Percentiles rank a stretch among this genome's conserved stretches.
Evolutionary conservation across 2,797 vertebrate genomes (phyloP).

Genomic region (Pelochelys cantorii): DNA sequence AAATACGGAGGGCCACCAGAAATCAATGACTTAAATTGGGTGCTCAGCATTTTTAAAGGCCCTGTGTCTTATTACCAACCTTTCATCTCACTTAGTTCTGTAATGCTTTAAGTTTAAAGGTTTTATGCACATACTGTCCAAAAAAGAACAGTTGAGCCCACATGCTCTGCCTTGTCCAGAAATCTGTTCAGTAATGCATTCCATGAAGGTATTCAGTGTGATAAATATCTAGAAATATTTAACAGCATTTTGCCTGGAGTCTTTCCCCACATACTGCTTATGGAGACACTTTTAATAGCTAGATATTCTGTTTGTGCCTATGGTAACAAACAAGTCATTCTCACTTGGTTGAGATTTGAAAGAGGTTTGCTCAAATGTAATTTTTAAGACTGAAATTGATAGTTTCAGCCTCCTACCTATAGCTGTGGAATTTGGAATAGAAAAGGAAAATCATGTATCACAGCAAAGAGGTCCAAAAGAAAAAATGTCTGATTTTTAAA

Average conservation of each 20-base stretch:
- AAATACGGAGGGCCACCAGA: background rate
- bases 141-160: background rate
- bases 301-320: background rate
- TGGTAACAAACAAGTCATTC: background rate
- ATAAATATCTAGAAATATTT: background rate
- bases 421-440: background rate
- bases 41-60: slow-evolving; percentile 22
- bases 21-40: background rate
- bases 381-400: background rate
- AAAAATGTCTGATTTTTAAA: background rate
- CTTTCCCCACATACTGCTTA: background rate
- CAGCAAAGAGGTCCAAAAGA: background rate
- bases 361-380: background rate
- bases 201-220: background rate
- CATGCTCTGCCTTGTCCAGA: background rate
- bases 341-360: background rate
- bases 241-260: background rate
- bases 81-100: background rate
- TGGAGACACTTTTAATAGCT: background rate
- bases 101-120: background rate
- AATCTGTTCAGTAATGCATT: background rate
- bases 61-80: background rate
- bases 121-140: background rate
- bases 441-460: background rate
- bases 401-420: background rate